phyloP scores from a whole-genome alignment of 2,888 invertebrate species.

The Tortrix viridana region DNA sequence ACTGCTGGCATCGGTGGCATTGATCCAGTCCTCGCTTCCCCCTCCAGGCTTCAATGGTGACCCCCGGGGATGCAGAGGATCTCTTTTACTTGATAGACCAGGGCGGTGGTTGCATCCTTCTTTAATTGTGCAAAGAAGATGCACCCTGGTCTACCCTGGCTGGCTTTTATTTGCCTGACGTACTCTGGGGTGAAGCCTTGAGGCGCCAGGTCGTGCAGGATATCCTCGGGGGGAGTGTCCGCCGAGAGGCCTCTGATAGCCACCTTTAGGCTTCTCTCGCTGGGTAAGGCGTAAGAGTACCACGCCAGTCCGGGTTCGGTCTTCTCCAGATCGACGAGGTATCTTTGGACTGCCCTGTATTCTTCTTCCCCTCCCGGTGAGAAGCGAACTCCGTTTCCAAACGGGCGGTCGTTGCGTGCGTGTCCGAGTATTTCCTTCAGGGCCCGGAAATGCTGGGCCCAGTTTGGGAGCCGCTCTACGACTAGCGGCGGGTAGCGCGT shows the following conservation, averaged over 20 bases:
- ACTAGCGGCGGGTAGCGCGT: neutral
- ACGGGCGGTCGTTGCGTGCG: neutral
- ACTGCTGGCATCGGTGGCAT: too few species aligned
- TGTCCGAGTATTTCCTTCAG: neutral
- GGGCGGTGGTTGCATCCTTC: constrained; percentile 2
- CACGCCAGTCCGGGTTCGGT: neutral
- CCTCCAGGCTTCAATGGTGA: constrained; percentile 31
- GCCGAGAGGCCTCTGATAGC: neutral
- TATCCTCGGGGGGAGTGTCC: neutral
- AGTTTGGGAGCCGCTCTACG: neutral
- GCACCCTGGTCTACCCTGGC: constrained; percentile 33
- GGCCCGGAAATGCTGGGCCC: neutral
- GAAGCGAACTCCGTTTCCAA: neutral
- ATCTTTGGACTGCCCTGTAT: neutral
- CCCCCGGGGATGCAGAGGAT: constrained; percentile 24
- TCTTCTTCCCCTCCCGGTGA: neutral
- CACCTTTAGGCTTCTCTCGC: neutral
- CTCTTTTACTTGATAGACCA: constrained; percentile 16
- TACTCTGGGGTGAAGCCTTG: neutral
- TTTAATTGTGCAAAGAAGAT: constrained; percentile 21
- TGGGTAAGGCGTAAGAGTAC: neutral
- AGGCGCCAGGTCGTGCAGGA: too few species aligned
- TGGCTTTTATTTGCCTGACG: constrained; percentile 4
- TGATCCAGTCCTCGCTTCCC: constrained; percentile 28
- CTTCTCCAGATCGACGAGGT: neutral